Evolutionary conservation across 1,140 invertebrate genomes (phyloP), one percentile per base, ranked within the genome.

Genomic region (Drosophila tani): DNA sequence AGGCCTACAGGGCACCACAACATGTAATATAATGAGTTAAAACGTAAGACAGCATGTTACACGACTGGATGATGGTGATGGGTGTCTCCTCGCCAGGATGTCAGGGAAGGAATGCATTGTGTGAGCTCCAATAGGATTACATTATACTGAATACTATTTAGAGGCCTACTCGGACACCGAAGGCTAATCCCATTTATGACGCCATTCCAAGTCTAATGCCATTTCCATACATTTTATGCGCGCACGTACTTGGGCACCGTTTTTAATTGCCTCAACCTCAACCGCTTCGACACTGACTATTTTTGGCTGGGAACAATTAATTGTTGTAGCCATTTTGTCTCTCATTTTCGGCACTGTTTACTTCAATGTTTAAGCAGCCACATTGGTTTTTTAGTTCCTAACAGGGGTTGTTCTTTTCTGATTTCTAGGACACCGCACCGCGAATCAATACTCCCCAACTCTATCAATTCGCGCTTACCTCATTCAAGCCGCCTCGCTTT

Each of bases 401-500:
- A 6, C 2, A 21, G 15, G 32, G 32, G 14, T 11, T n/a, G 19
- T 24, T 40, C 1, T 11, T 21, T 40, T 11, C 14, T 1, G 7
- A 21, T 21, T 55, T 15, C 35, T 24, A 3, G 35, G 19, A 15
- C 53, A 9, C 35, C 53, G 19, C 49, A 27, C 21, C 15, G 7
- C 19, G 19, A 56, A 56, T 56, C 53, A 40, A 56, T 56, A 56
- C 8, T 55, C 14, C 35, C 53, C 35, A 15, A 40, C 53, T 56
- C 19, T 6, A n/a, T 62, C 24, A 38, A 29, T 47, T 29, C 24
- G 15, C 53, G 79, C 85, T 90, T 86, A 90, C 85, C 85, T 90
- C 85, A 90, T 91, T 90, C 56, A 85, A 58, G 12, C 82, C 85
- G 41, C 68, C 71, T 50, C 21, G 35, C 11, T 90, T 74, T 43